phyloP scores from a whole-genome alignment of 2,797 vertebrate genomes.

The Hydrocynus forskahlii region DNA sequence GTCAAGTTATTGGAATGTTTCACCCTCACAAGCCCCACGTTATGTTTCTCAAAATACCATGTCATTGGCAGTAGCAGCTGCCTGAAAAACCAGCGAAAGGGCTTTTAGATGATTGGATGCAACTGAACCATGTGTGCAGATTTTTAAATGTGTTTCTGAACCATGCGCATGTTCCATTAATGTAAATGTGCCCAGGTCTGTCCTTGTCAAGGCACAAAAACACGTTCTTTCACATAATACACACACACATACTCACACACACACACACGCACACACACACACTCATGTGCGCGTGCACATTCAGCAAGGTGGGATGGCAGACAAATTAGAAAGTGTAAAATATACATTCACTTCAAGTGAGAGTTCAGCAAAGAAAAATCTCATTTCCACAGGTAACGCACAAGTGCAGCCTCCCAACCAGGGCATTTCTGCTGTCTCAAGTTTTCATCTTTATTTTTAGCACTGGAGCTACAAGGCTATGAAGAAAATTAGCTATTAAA shows the following conservation, averaged over 20 bases:
- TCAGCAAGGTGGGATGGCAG: constrained; percentile 12
- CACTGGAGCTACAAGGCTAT: not conserved
- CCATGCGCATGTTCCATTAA: constrained; percentile 25
- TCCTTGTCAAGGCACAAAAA: constrained; percentile 3
- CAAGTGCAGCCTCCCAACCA: not conserved
- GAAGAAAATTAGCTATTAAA: not conserved
- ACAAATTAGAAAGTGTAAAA: constrained; percentile 37
- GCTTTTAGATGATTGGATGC: constrained; percentile 36
- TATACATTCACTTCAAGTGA: constrained; percentile 51
- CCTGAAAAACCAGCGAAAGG: constrained; percentile 11
- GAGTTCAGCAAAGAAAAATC: not conserved
- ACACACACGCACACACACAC: too few relatives aligned
- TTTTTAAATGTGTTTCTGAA: constrained; percentile 40
- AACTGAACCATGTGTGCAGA: constrained; percentile 18
- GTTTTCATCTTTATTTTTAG: not conserved
- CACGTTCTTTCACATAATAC: constrained; percentile 6
- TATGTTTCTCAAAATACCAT: constrained; percentile 48
- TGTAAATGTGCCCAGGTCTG: constrained; percentile 18
- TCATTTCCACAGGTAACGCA: not conserved
- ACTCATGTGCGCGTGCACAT: too few relatives aligned
- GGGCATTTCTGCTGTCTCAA: not conserved
- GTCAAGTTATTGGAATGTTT: constrained; percentile 27
- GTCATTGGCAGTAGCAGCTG: constrained; percentile 47
- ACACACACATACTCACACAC: not conserved
- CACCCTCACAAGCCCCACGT: constrained; percentile 13